These are phyloP conservation scores for Spongilla lacustris DNA, from an alignment of 37 sponge, comb jelly and placozoan genomes.

Conservation along the genomic window DNA sequence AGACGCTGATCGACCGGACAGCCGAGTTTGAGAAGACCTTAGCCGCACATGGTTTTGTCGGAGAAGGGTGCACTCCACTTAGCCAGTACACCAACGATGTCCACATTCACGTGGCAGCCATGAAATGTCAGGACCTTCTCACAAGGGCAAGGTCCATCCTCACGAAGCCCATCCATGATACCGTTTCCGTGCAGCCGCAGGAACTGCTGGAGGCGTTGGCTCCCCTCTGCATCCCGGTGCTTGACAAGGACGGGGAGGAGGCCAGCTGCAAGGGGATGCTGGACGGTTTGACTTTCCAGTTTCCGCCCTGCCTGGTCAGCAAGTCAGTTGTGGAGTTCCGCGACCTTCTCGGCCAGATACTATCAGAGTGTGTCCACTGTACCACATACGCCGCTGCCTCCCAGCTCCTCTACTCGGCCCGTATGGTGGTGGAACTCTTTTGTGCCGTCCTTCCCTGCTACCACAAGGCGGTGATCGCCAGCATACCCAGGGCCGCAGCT, in stretches of 20 bases:
- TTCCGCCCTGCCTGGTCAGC: conserved; percentile 70
- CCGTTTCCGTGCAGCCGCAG: not conserved
- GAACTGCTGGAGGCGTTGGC: not conserved
- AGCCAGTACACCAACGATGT: conserved; percentile 60
- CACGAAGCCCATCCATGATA: conserved; percentile 56
- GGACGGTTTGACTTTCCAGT: conserved; percentile 35
- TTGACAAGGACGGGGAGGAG: not conserved
- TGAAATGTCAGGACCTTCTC: conserved; percentile 61
- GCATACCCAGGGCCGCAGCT: conserved; percentile 67
- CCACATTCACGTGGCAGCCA: conserved; percentile 50
- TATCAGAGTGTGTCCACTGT: conserved; percentile 29
- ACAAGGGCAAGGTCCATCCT: conserved; percentile 52
- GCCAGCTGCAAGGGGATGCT: not conserved
- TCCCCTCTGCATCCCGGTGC: too few species aligned
- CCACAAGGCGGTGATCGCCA: conserved; percentile 41
- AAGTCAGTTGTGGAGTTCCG: conserved; percentile 48
- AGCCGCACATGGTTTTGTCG: conserved; percentile 13
- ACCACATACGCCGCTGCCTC: conserved; percentile 19
- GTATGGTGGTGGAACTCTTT: conserved; percentile 76
- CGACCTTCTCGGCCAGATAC: conserved; percentile 33
- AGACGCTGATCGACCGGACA: not conserved
- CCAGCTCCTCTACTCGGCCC: conserved; percentile 52
- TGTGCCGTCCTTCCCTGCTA: conserved; percentile 50
- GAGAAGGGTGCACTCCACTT: conserved; percentile 36
- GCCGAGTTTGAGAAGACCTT: conserved; percentile 40